Evolutionary conservation across 2,113 vertebrate species (phyloP), one percentile per base, ranked within the genome.

Genomic region (Macaca nemestrina): DNA sequence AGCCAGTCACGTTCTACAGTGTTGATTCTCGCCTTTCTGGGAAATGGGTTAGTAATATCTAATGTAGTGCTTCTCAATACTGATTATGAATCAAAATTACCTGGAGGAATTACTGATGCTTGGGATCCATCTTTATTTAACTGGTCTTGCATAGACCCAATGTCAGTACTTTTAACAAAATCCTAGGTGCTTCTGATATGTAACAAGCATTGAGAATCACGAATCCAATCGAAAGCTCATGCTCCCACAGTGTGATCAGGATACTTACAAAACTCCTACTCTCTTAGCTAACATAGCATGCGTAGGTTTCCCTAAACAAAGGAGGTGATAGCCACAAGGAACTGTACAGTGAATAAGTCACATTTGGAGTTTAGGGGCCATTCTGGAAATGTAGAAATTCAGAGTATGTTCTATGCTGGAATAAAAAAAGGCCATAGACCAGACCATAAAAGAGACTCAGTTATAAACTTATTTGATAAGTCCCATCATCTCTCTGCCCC

Each of bases 101-200:
- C 67, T 85, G 23, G n/a, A 52, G 22, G 43, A 81, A 87, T 90
- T 83, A 92, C 35, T 43, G 22, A 73, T 90, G 17, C 52, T 88
- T 96, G 73, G 59, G 48, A 79, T 45, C 32, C 43, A 79, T 79
- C 57, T 91, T 90, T 90, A 93, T 83, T 92, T 93, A 73, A 93
- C 93, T 35, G 12, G 45, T 89, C 78, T 80, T 89, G 81, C 48
- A 27, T 57, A 72, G 80, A 57, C 8, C 70, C 64, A 86, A 50
- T 14, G 48, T 90, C 55, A 5, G 35, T 73, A 75, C 17, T 72
- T 85, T 73, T 83, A 88, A 83, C 68, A 93, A 96, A 43, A 73
- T 18, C 59, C n/a, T 57, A 20, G 35, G 16, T 80, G 48, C 73
- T 95, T 94, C 79, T 61, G 61, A 61, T 55, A 81, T 50, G 40